These are phyloP conservation scores for Lypha dubia DNA, from an alignment of 2,888 invertebrate genomes.

Conservation along the genomic window DNA sequence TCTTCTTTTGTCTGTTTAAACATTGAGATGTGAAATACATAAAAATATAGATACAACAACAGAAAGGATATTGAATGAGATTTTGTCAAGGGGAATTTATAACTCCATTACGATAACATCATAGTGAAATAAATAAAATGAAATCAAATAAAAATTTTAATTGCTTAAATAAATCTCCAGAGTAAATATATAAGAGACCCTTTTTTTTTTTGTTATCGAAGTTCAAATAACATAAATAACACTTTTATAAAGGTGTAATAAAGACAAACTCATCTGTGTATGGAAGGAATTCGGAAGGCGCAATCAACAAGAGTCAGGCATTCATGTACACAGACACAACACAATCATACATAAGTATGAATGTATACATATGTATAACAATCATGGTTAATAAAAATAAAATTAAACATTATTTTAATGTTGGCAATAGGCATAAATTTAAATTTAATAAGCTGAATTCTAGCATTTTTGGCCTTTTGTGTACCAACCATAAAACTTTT, in stretches of 20 bases:
- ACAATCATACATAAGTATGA: too few species aligned
- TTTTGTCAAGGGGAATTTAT: conserved; percentile 65
- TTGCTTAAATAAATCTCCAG: conserved; percentile 64
- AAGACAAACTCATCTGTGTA: conserved; percentile 25
- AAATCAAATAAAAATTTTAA: conserved; percentile 66
- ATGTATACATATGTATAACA: background rate
- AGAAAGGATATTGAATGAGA: conserved; percentile 52
- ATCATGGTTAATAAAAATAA: conserved; percentile 49
- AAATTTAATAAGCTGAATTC: background rate
- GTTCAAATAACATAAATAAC: conserved; percentile 57
- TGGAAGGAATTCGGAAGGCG: background rate
- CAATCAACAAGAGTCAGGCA: background rate
- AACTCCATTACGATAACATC: conserved; percentile 58
- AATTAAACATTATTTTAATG: conserved; percentile 25
- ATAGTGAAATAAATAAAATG: conserved; percentile 58
- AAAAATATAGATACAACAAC: conserved; percentile 18
- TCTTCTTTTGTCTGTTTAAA: conserved; percentile 10
- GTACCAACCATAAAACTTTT: background rate
- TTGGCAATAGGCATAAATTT: conserved; percentile 11
- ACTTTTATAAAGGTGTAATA: conserved; percentile 59
- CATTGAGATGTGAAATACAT: conserved; percentile 36
- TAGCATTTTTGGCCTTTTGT: background rate
- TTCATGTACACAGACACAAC: background rate
- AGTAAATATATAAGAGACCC: conserved; percentile 50
- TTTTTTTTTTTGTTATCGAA: conserved; percentile 59